These are phyloP conservation scores for Caerostris extrusa DNA, from an alignment of 1,140 invertebrate species.

Conservation along the genomic window DNA sequence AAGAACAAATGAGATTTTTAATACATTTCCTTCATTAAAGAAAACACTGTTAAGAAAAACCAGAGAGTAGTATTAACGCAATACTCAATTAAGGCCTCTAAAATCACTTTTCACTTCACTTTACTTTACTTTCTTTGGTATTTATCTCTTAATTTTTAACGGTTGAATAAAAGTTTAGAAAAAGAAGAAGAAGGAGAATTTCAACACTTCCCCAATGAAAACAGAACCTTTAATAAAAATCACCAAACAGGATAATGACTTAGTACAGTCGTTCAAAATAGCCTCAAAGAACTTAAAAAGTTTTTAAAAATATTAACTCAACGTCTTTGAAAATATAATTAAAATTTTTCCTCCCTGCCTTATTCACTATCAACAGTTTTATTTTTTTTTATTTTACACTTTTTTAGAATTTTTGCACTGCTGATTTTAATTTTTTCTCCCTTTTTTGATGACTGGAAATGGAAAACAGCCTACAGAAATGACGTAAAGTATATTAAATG, in stretches of 20 bases:
- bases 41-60: no score
- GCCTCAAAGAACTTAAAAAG: not conserved
- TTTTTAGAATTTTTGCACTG: not conserved
- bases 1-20: no score
- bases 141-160: not conserved
- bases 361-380: not conserved
- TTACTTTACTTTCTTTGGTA: not conserved
- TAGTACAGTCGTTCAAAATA: no score
- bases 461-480: not conserved
- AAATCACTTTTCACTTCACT: no score
- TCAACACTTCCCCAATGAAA: no score
- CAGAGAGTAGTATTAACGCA: not conserved
- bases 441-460: not conserved
- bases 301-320: not conserved
- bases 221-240: no score
- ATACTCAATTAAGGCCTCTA: no score
- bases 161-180: no score
- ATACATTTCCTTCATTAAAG: no score
- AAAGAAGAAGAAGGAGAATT: no score
- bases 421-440: not conserved
- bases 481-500: slow-evolving; percentile 25
- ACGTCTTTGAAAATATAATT: not conserved
- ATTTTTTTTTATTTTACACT: not conserved
- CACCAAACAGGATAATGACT: no score
- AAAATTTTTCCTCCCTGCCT: not conserved